Percentiles rank a stretch among this genome's conserved stretches.
phyloP scores from a whole-genome alignment of 2,888 invertebrate species.

The Schizotus pectinicornis region DNA sequence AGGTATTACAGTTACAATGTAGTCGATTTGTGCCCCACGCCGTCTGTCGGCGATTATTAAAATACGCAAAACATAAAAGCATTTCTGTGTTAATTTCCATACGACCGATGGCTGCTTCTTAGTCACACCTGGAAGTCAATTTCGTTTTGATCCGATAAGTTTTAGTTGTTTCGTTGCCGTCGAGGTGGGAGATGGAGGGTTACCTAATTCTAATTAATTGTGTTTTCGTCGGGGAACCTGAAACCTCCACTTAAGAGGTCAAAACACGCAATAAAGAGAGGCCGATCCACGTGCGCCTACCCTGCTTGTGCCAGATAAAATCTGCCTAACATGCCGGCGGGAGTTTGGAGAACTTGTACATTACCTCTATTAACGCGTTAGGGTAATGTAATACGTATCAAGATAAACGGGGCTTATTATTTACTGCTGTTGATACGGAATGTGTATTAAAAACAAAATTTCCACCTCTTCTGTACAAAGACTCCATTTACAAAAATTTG shows the following conservation, averaged over 20 bases:
- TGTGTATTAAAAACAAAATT: neutral
- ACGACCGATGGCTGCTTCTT: slow-evolving; percentile 1
- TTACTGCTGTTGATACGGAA: neutral
- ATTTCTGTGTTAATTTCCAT: slow-evolving; percentile 29
- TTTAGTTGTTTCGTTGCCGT: no score
- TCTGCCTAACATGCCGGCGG: neutral
- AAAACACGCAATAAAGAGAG: no score
- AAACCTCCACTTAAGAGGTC: neutral
- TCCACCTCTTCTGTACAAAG: neutral
- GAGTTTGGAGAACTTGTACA: slow-evolving; percentile 2
- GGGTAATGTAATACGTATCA: slow-evolving; percentile 7
- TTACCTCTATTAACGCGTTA: neutral
- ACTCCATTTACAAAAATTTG: no score
- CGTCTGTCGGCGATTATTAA: slow-evolving; percentile 26
- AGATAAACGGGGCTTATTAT: slow-evolving; percentile 1
- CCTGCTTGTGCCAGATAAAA: no score
- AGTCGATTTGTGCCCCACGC: slow-evolving; percentile 20
- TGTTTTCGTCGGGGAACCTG: neutral
- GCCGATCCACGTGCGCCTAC: no score
- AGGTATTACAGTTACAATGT: slow-evolving; percentile 12
- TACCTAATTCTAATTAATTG: slow-evolving; percentile 7
- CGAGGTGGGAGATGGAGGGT: no score
- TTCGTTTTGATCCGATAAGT: no score
- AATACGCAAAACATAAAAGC: slow-evolving; percentile 30
- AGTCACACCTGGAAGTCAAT: slow-evolving; percentile 5